Percentiles rank a stretch among this genome's conserved stretches.
phyloP scores from a whole-genome alignment of 2,888 invertebrate species.

The Morpho achilles region DNA sequence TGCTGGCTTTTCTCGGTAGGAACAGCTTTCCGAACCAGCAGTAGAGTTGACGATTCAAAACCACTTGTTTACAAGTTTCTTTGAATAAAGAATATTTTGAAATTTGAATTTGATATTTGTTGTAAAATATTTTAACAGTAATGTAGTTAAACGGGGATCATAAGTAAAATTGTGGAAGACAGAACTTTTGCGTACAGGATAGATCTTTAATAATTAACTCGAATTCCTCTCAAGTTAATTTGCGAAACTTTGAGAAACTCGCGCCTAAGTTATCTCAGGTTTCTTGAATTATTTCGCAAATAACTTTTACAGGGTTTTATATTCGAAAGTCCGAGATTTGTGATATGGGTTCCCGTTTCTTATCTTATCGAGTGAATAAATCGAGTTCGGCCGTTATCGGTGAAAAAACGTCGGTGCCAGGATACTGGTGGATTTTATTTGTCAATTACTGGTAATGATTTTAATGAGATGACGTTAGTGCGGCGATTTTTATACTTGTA shows the following conservation, averaged over 20 bases:
- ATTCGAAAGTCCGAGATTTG: constrained; percentile 24
- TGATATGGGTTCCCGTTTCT: constrained; percentile 15
- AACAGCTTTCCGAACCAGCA: no score
- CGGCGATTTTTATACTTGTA: no score
- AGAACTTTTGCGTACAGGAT: no score
- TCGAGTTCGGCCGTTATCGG: constrained; percentile 22
- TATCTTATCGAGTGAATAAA: constrained; percentile 27
- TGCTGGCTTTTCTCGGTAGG: no score
- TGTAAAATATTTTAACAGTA: no score
- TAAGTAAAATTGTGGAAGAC: no score
- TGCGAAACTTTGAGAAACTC: constrained; percentile 19
- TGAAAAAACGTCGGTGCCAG: constrained; percentile 3
- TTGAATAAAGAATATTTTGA: no score
- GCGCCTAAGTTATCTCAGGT: constrained; percentile 20
- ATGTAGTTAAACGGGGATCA: no score
- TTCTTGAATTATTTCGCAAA: constrained; percentile 16
- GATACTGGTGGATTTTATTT: constrained; percentile 10
- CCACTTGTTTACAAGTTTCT: no score
- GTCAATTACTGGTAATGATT: constrained; percentile 6
- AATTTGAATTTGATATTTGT: neutral
- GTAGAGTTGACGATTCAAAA: no score
- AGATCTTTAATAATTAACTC: no score
- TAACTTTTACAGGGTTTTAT: constrained; percentile 15
- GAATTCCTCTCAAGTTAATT: neutral
- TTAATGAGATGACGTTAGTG: neutral